Base-by-base conservation (phyloP, 2,888 invertebrate species). In the Mamestra brassicae region DNA sequence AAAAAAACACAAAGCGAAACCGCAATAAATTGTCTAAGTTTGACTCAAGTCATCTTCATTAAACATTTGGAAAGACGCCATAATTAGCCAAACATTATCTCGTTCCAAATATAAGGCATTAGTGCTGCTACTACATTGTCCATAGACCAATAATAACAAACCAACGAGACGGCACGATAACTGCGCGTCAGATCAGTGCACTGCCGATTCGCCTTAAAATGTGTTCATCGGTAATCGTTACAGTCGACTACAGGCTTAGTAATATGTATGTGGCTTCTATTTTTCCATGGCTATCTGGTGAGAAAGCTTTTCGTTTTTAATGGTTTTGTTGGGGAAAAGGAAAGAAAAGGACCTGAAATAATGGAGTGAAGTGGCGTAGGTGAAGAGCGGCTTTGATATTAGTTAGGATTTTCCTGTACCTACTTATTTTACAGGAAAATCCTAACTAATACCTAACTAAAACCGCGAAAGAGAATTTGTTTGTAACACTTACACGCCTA, bases 161-260 rank as follows among this genome's bases (percentile, higher is more conserved):
- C 47, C 54, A 64, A 72, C 50, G 47, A 55, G 78, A 36, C 42
- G 50, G 52, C 52, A 0, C 17, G 64, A 34, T 78, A 61, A 55
- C 47, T 38, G 34, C n/a, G 7, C 50, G 76, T 70, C 70, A 62
- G 66, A 54, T 36, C 17, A 42, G 26, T 4, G 66, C 78, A 78
- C 74, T 67, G 74, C 67, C 47, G 67, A n/a, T n/a, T n/a, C n/a
- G n/a, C n/a, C 58, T 63, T 79, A 54, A 79, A 74, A 50, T 79
- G 58, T 67, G 63, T 74, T 58, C 63, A 55, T 79, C 38, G 62
- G 17, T 17, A 11, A 55, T 42, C 61, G 13, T 11, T 63, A 11
- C 17, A 80, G n/a, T 77, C 55, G 34, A 26, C 36, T 64, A 34
- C n/a, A 42, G 55, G 17, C n/a, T 55, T 50, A 17, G 17, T 15